These are phyloP conservation scores for Pomatorhinus ruficollis DNA, from an alignment of 2,113 vertebrate genomes.

Conservation along the genomic window DNA sequence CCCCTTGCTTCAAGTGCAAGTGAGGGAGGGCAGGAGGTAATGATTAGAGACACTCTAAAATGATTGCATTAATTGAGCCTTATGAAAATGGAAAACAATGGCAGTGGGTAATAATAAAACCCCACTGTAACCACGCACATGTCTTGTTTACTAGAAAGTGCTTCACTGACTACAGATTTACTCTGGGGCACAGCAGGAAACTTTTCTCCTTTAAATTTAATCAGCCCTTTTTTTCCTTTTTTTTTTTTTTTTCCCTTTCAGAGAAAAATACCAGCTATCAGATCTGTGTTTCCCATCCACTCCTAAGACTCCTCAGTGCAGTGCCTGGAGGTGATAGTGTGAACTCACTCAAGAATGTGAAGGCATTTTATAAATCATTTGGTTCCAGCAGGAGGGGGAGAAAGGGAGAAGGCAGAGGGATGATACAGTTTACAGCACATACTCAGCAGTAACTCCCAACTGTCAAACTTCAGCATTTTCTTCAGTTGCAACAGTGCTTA, in stretches of 20 bases:
- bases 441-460: constrained; percentile 59
- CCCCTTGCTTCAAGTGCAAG: background rate
- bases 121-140: background rate
- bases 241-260: background rate
- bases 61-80: constrained; percentile 55
- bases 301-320: constrained; percentile 50
- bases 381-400: constrained; percentile 41
- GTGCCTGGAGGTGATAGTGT: constrained; percentile 66
- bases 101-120: constrained; percentile 15
- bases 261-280: constrained; percentile 36
- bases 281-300: constrained; percentile 33
- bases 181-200: constrained; percentile 35
- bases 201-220: constrained; percentile 58
- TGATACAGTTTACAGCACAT: constrained; percentile 50
- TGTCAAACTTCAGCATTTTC: constrained; percentile 63
- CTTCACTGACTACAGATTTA: constrained; percentile 35
- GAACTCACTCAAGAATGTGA: constrained; percentile 67
- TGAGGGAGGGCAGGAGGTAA: background rate
- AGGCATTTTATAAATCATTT: constrained; percentile 67
- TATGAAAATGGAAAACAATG: constrained; percentile 46
- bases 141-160: constrained; percentile 34
- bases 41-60: constrained; percentile 50
- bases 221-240: background rate
- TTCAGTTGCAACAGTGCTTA: constrained; percentile 35
- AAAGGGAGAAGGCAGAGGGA: constrained; percentile 18